Evolutionary conservation across 2,888 invertebrate species (phyloP).

Genomic region (Rhaphigaster nebulosa): DNA sequence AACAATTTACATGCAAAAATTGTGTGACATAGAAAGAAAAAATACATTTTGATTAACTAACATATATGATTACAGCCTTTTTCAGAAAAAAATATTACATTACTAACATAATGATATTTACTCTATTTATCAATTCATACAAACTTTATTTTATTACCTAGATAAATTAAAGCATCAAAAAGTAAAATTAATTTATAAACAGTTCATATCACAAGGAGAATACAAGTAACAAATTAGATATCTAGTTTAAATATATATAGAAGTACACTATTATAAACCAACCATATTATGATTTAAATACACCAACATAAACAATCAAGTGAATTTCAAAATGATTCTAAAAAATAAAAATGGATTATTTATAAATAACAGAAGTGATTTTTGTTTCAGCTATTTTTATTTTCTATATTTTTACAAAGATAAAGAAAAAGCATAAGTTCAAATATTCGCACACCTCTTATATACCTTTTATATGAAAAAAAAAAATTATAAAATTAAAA

Average conservation of each 20-base stretch:
- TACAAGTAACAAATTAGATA: neutral
- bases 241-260: neutral
- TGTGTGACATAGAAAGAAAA: neutral
- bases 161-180: neutral
- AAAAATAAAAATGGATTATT: neutral
- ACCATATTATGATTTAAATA: neutral
- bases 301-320: neutral
- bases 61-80: neutral
- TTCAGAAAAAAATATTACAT: neutral
- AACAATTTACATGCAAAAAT: conserved; percentile 43
- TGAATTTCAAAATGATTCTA: neutral
- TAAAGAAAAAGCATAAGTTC: conserved; percentile 36
- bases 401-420: neutral
- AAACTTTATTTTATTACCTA: neutral
- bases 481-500: conserved; percentile 48
- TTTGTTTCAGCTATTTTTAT: neutral
- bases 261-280: neutral
- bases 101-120: neutral
- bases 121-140: neutral
- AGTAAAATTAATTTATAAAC: neutral
- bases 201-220: neutral
- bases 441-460: conserved; percentile 56
- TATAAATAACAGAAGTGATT: neutral
- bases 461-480: conserved; percentile 27
- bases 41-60: neutral